Conservation (phyloP, 2,113 vertebrate species). For the Rhynchopsitta pachyrhyncha region DNA sequence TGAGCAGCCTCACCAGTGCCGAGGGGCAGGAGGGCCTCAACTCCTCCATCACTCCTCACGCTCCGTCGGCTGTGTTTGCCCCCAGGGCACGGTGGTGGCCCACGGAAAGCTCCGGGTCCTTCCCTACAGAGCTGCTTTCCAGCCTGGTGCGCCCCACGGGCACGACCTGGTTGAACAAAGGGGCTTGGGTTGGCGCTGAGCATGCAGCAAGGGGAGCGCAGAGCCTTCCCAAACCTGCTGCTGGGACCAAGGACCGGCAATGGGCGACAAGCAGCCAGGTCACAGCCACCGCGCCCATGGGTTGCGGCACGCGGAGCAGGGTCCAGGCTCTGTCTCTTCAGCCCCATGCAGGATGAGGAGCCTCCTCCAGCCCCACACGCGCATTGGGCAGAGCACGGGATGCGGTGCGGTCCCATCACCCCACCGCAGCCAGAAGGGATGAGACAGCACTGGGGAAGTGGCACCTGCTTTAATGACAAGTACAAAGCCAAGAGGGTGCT, state of each 20-base stretch:
- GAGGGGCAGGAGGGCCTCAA: background rate
- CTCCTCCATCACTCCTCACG: background rate
- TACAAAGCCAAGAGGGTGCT: background rate
- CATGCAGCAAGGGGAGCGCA: accelerated
- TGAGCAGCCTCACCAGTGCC: accelerated
- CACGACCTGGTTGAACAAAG: background rate
- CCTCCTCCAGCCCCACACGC: background rate
- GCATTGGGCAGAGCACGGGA: background rate
- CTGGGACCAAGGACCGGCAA: background rate
- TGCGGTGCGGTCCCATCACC: background rate
- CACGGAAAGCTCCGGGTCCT: too few species aligned
- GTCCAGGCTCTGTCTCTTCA: background rate
- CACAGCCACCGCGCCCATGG: accelerated
- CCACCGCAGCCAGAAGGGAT: background rate
- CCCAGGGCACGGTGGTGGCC: accelerated
- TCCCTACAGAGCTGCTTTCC: background rate
- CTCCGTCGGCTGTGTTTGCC: background rate
- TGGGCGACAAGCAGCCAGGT: too few species aligned
- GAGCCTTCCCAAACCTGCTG: background rate
- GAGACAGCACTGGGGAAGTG: background rate
- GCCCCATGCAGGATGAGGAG: background rate
- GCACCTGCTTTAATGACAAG: background rate
- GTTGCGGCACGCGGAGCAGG: background rate
- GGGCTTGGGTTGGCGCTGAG: accelerated
- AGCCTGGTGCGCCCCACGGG: background rate